Base-by-base conservation (phyloP, 2,797 vertebrate species). In the Rhinophrynus dorsalis region DNA sequence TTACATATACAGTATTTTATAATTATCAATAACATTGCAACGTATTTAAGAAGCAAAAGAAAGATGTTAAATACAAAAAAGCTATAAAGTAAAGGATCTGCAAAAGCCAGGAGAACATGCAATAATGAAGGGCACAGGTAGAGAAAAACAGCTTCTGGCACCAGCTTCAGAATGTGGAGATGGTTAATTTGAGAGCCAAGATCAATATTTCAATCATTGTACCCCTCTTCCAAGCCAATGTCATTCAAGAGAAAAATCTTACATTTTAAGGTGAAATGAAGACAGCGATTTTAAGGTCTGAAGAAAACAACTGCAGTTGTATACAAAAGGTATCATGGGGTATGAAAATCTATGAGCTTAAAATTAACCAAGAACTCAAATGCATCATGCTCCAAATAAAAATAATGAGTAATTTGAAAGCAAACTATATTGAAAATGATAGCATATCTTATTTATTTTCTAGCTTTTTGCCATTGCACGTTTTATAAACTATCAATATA, bases 101-200 rank as follows among this genome's bases (percentile, higher is more conserved):
- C 78, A 75, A 77, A 77, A 78, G 76, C 65, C 68, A 64, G 72
- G 48, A 81, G 74, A 76, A 58, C 91, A 92, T 90, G 94, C 92
- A 82, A 75, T 51, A 78, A 85, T 54, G 67, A 78, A 83, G 84
- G 81, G 83, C 78, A 84, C 79, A 84, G 75, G 81, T 83, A 82
- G 47, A 87, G 74, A 89, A 84, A 82, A 91, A 88, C 95, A 96
- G 93, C 95, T 94, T 95, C 96, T 89, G 96, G 96, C 95, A 98
- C 92, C 97, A 99, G 96, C 96, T 95, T 98, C 96, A 98, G 94
- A 93, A 85, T 72, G 81, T 86, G 77, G 77, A 89, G 83, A 78
- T 83, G 84, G 91, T 92, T 91, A 91, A 89, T 88, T 87, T 88
- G 69, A 91, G 77, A 90, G 83, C 85, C 79, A 75, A 83, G 76